Evolutionary conservation across 2,113 vertebrate genomes (phyloP).

Genomic region (Monopterus albus): DNA sequence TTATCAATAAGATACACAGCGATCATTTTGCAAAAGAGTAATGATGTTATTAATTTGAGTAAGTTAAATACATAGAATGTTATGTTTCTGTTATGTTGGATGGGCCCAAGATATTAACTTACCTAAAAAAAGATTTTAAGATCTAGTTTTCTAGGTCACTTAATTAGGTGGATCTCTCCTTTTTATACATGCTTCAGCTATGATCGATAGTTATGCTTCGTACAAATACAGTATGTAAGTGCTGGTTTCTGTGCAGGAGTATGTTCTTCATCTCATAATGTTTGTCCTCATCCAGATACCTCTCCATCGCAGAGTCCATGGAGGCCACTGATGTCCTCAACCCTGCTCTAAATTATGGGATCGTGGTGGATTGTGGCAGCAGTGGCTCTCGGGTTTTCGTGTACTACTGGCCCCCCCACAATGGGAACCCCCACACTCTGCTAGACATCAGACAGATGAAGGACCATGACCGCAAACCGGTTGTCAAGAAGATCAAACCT

Average conservation of each 20-base stretch:
- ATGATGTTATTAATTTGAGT: neutral
- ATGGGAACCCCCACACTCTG: conserved; percentile 94
- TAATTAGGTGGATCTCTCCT: too few species aligned
- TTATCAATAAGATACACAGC: neutral
- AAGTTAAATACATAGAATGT: neutral
- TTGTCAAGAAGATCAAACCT: conserved; percentile 98
- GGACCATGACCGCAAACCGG: conserved; percentile 88
- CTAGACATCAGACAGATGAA: conserved; percentile 97
- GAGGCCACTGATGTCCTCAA: conserved; percentile 91
- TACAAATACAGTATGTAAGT: neutral
- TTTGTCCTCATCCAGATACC: conserved; percentile 77
- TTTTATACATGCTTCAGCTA: too few species aligned
- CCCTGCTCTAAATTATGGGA: conserved; percentile 89
- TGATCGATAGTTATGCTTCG: neutral
- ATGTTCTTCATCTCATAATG: neutral
- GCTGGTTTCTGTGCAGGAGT: neutral
- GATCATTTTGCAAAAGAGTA: neutral
- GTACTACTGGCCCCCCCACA: conserved; percentile 96
- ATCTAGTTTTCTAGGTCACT: too few species aligned
- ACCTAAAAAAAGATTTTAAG: too few species aligned
- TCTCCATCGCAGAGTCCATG: conserved; percentile 88
- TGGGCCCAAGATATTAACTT: too few species aligned
- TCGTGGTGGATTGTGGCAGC: conserved; percentile 96
- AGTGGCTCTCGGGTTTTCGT: conserved; percentile 94
- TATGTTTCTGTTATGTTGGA: too few species aligned